Evolutionary conservation across 1,140 invertebrate genomes (phyloP), one percentile per base, ranked within the genome.

Genomic region (Trinorchestia longiramus): DNA sequence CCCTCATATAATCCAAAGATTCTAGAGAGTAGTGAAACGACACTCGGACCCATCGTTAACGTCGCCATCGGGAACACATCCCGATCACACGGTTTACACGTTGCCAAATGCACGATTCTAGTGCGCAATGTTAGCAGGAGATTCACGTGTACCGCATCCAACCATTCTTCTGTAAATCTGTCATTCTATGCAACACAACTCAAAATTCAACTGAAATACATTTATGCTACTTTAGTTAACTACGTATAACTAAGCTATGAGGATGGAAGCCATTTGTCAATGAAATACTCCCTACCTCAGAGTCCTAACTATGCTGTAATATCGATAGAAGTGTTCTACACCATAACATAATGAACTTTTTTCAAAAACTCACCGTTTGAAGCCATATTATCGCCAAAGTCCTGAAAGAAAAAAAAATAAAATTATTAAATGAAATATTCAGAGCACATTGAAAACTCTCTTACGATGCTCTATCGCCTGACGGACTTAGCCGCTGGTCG

Each of bases 401-500:
- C 92, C 92, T 94, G 92, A 8, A 94, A 94, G 92, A 44, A 43
- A 40, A n/a, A 94, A 94, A 94, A n/a, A 47, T 47, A 45, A 28
- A 94, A 91, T 11, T 1, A 45, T 44, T 94, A 94, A 0, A 94
- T 40, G 45, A 23, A 3, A 94, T 94, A 19, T 43, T 94, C 11
- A 17, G 15, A 90, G n/a, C 11, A 42, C 43, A 90, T 42, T 28
- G 36, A 90, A 43, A 8, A 41, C 4, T 90, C 41, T 42, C 36
- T 42, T 36, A 8, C 41, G 23, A 43, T 42, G 6, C 40, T 40
- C 92, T 43, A n/a, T 45, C 92, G 15, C 36, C 92, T 40, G 40
- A n/a, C 40, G 92, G 92, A 94, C 92, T 94, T 94, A 94, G 92
- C 92, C 92, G 43, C 92, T 45, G 92, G 92, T 47, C 92, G 92